Base-by-base conservation (phyloP, 2,888 invertebrate species). In the Leptura quadrifasciata region DNA sequence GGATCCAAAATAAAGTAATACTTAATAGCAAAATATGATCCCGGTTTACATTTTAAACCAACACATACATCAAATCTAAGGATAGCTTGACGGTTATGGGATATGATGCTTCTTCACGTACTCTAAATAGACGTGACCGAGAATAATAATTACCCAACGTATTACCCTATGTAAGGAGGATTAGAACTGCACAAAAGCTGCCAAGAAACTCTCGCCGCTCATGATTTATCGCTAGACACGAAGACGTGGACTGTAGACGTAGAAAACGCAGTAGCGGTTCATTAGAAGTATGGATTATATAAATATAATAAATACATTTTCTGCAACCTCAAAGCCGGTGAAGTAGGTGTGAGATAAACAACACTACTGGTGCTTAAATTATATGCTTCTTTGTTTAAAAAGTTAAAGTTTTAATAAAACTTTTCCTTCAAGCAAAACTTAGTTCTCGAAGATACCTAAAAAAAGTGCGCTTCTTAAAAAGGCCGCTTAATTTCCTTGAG, bases 71-170 rank as follows among this genome's bases (percentile, higher is more conserved):
- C 47, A 47, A 47, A 47, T 47, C n/a, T 15, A 4, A 47, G n/a
- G 47, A n/a, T 47, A 47, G n/a, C 17, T 3, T 47, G n/a, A 47
- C 6, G 47, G 70, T 6, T 47, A 20, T 52, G 60, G 60, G 61
- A 24, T 31, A 47, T 21, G 70, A 71, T 52, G 47, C 70, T 71
- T 17, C 61, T 71, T 27, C 70, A 71, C 70, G 70, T 71, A 61
- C 52, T 60, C 24, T 61, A 80, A 81, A 81, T 79, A 81, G 77
- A 82, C 83, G 82, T 82, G 81, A 80, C 83, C 75, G 76, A 80
- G 83, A 82, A 83, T 83, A 83, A 81, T 82, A 83, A 82, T 83
- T 82, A 81, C 79, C 70, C 76, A 58, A 47, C 72, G 73, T 63
- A 76, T 70, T 69, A 73, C 58, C 64, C 69, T 78, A 72, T 65